Conservation (phyloP, 2,113 vertebrate species). For the Panthera leo region DNA sequence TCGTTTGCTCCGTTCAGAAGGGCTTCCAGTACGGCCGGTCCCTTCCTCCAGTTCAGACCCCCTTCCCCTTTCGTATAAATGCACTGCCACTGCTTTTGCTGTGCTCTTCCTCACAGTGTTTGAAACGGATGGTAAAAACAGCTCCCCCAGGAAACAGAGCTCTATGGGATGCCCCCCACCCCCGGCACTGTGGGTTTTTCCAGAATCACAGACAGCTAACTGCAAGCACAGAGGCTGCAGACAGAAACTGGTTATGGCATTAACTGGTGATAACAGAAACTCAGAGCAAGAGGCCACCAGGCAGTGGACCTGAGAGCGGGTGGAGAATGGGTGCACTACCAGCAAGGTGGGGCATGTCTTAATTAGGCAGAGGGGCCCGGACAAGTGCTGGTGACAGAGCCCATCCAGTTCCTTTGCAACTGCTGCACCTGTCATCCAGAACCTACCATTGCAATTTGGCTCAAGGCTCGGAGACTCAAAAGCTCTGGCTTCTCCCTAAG, state of each 20-base stretch:
- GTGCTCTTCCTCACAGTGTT: constrained; percentile 21
- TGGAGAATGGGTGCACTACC: background rate
- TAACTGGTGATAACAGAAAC: background rate
- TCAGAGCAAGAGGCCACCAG: constrained; percentile 26
- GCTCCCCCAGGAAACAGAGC: constrained; percentile 40
- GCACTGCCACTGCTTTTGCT: background rate
- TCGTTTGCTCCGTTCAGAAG: constrained; percentile 50
- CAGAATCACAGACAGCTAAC: constrained; percentile 41
- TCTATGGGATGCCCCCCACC: background rate
- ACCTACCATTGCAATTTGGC: constrained; percentile 32
- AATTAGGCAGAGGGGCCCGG: constrained; percentile 40
- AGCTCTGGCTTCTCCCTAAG: background rate
- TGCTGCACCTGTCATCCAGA: background rate
- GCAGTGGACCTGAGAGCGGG: background rate
- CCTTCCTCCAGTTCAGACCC: constrained; percentile 12
- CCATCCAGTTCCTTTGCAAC: background rate
- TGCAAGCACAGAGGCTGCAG: constrained; percentile 33
- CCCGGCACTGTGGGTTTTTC: constrained; percentile 26
- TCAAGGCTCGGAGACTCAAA: background rate
- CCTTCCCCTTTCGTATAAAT: constrained; percentile 33
- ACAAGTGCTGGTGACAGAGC: background rate
- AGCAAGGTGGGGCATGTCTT: background rate
- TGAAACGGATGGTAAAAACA: constrained; percentile 51
- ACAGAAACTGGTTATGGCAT: background rate
- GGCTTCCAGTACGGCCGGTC: background rate